Base-by-base conservation (phyloP, 2,113 vertebrate genomes). In the Thamnaconus septentrionalis region DNA sequence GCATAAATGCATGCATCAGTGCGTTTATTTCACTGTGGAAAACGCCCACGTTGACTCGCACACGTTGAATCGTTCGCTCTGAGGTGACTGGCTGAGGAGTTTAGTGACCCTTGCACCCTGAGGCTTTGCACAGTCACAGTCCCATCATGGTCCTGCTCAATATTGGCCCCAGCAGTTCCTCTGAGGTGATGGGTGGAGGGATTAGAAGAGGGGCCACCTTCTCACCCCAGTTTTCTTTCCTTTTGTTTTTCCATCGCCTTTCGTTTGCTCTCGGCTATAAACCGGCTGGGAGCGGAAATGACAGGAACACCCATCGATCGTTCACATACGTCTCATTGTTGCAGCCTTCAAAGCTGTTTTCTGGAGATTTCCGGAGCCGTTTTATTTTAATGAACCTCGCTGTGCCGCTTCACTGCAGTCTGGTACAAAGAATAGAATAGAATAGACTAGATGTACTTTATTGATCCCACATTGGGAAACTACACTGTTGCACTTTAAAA, bases 121-220 rank as follows among this genome's bases (percentile, higher is more conserved):
- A 75, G 73, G 68, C 75, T 48, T 75, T 48, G 74, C 59, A 76
- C 63, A 66, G 64, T 64, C 71, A 67, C 63, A 53, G 12, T 59
- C 57, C 66, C 71, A 79, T 76, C 66, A 64, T 68, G 57, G 54
- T 31, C 55, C 61, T 46, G 39, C 70, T 79, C 73, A 70, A 71
- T 61, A 65, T 66, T 52, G 65, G 61, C 41, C 73, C 47, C 48
- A 81, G 51, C 73, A 61, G 71, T 74, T 80, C 42, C 78, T 78
- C 61, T 31, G 64, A 64, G 4, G 8, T 71, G 64, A 78, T 76
- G 53, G 59, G 70, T 60, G 18, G 59, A 71, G 50, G 10, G 9
- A 39, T 9, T 9, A 50, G 39, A 6, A 18, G 40, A 48, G 50
- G 4, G 58, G 61, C 41, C 66, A 56, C 40, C 52, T 50, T 68